Conservation (phyloP, 2,888 invertebrate species). For the Sarcophaga rosellei region DNA sequence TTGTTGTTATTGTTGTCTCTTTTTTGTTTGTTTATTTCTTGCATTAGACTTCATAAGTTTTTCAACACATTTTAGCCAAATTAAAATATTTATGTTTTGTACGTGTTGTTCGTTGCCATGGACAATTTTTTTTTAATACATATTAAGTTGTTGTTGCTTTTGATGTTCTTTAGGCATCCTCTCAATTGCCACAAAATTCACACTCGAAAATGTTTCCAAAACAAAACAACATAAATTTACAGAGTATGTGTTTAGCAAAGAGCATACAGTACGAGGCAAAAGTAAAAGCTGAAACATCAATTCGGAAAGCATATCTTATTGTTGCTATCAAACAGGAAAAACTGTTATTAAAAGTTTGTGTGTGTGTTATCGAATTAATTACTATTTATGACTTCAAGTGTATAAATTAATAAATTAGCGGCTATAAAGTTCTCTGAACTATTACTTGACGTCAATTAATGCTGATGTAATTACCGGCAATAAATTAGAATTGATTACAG, state of each 20-base stretch:
- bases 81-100: constrained; percentile 53
- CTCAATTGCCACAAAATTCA: neutral
- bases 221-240: constrained; percentile 7
- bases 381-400: too few relatives aligned
- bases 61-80: constrained; percentile 56
- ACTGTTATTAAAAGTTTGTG: too few relatives aligned
- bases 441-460: too few relatives aligned
- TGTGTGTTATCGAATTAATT: too few relatives aligned
- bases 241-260: neutral
- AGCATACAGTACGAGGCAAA: neutral
- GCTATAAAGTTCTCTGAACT: too few relatives aligned
- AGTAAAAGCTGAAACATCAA: neutral
- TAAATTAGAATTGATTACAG: too few relatives aligned
- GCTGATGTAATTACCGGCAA: too few relatives aligned
- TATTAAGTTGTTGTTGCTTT: constrained; percentile 6
- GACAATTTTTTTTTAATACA: constrained; percentile 8
- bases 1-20: neutral
- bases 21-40: neutral
- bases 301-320: neutral
- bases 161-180: neutral
- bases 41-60: constrained; percentile 11
- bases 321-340: too few relatives aligned
- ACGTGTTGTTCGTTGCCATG: constrained; percentile 47
- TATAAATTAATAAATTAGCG: too few relatives aligned
- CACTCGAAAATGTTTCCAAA: constrained; percentile 1